These are phyloP conservation scores for Blennius ocellaris DNA, from an alignment of 2,113 vertebrate species.

Conservation along the genomic window DNA sequence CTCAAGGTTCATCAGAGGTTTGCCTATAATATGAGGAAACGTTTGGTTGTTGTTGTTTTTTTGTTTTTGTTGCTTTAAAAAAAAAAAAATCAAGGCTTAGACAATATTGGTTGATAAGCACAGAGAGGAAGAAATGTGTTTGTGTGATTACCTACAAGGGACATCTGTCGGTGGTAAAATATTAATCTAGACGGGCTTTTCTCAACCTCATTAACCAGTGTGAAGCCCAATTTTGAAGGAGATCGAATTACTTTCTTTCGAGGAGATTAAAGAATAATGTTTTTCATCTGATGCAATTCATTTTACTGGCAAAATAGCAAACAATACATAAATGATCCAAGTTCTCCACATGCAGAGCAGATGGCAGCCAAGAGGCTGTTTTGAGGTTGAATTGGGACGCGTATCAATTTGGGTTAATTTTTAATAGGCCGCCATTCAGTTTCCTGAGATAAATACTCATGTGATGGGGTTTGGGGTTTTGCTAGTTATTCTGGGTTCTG, in stretches of 20 bases:
- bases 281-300: conserved; percentile 33
- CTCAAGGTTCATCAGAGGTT: conserved; percentile 12
- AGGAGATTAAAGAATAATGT: conserved; percentile 36
- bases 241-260: background rate
- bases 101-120: background rate
- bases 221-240: conserved; percentile 28
- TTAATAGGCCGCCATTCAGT: conserved; percentile 23
- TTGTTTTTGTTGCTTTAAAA: too few relatives aligned
- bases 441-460: conserved; percentile 25
- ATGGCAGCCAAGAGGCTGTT: conserved; percentile 44
- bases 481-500: background rate
- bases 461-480: background rate
- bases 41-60: too few relatives aligned
- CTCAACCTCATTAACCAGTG: conserved; percentile 1
- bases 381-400: conserved; percentile 34
- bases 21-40: background rate
- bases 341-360: conserved; percentile 39
- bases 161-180: conserved; percentile 40
- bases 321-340: conserved; percentile 51
- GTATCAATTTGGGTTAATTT: conserved; percentile 38
- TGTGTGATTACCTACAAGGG: conserved; percentile 13
- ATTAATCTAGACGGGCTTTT: conserved; percentile 34
- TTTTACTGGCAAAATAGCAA: conserved; percentile 37
- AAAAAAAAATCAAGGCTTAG: too few relatives aligned
- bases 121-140: background rate